phyloP scores from a whole-genome alignment of 1,140 invertebrate genomes.

The Cydia strobilella region DNA sequence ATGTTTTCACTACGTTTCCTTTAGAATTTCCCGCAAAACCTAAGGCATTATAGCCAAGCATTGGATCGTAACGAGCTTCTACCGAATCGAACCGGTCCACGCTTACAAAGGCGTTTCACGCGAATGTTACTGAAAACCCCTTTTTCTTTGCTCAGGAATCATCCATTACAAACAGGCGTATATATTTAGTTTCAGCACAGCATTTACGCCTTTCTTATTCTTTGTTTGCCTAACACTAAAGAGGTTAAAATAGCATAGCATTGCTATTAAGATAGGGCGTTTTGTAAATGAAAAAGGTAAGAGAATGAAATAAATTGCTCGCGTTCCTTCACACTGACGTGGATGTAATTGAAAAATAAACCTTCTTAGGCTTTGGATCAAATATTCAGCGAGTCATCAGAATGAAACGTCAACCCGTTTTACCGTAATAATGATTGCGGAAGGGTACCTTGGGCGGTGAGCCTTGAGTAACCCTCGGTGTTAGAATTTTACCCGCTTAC shows the following conservation, averaged over 20 bases:
- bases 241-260: neutral
- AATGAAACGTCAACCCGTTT: neutral
- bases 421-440: neutral
- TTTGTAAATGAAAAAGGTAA: conserved; percentile 26
- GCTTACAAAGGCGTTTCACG: conserved; percentile 18
- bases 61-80: neutral
- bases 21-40: neutral
- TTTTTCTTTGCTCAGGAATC: neutral
- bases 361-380: conserved; percentile 30
- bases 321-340: conserved; percentile 44
- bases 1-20: neutral
- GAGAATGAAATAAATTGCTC: conserved; percentile 48
- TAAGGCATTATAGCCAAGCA: neutral
- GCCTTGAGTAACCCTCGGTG: neutral
- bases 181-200: neutral
- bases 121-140: conserved; percentile 19
- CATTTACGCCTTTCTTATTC: neutral
- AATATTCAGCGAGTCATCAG: conserved; percentile 22
- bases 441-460: no score
- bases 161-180: neutral
- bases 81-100: neutral
- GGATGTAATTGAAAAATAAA: conserved; percentile 49
- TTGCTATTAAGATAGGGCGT: neutral
- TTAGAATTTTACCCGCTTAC: neutral
- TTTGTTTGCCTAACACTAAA: neutral